Percentiles rank a stretch among this genome's conserved stretches.
phyloP scores from a whole-genome alignment of 2,888 invertebrate species.

The Chymomyza caudatula region DNA sequence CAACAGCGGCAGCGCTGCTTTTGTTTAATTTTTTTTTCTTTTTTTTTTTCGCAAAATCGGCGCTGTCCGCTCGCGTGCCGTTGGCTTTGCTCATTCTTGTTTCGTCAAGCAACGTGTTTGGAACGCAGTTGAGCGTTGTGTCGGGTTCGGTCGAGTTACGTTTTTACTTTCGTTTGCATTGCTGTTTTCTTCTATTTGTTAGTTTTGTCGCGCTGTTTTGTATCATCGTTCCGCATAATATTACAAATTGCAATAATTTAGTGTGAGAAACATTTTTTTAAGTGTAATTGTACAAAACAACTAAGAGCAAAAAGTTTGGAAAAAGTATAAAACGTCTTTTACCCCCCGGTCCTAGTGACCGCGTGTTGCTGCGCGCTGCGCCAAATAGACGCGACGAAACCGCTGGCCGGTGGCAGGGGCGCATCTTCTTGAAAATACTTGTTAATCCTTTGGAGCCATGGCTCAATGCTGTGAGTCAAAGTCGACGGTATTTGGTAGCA shows the following conservation, averaged over 20 bases:
- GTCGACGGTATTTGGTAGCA: conserved; percentile 9
- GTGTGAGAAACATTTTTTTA: too few species aligned
- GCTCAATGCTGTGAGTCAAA: conserved; percentile 50
- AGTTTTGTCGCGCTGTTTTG: not conserved
- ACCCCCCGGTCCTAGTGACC: conserved; percentile 4
- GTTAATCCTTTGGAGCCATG: conserved; percentile 21
- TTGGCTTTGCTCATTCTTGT: conserved; percentile 61
- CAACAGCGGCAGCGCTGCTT: not conserved
- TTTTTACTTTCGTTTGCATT: conserved; percentile 39
- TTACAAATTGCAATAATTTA: too few species aligned
- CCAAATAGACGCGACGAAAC: not conserved
- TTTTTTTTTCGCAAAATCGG: not conserved
- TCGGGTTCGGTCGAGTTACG: conserved; percentile 38
- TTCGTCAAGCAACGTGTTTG: conserved; percentile 61
- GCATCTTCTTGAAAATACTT: not conserved
- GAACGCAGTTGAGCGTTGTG: conserved; percentile 12
- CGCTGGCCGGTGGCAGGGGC: too few species aligned
- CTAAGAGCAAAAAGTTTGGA: not conserved
- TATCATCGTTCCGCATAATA: too few species aligned
- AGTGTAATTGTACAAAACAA: not conserved
- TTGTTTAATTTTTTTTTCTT: not conserved
- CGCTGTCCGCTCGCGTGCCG: conserved; percentile 48
- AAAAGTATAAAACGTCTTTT: not conserved
- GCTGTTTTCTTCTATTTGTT: conserved; percentile 5
- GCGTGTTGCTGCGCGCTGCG: conserved; percentile 3